Conservation (phyloP, 2,113 vertebrate genomes). For the Pterophyllum scalare region DNA sequence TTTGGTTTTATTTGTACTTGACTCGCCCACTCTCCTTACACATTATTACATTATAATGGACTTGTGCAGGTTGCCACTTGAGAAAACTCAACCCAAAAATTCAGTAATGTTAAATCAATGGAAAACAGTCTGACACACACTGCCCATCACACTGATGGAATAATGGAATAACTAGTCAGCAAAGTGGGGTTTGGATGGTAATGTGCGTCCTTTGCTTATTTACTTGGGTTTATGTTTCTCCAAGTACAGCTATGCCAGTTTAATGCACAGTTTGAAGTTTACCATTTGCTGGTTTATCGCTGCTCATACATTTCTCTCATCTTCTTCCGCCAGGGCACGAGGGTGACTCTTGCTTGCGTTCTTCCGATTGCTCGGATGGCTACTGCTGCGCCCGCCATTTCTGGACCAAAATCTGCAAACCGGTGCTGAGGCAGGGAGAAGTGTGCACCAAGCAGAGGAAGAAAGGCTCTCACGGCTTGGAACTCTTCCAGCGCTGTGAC, state of each 20-base stretch:
- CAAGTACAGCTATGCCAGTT: not conserved
- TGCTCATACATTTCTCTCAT: not conserved
- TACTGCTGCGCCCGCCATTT: conserved; percentile 96
- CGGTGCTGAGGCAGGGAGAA: conserved; percentile 91
- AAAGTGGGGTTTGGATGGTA: conserved; percentile 21
- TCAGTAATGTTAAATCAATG: conserved; percentile 7
- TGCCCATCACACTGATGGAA: not conserved
- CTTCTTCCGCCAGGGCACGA: conserved; percentile 84
- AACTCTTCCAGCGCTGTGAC: conserved; percentile 97
- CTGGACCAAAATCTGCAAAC: conserved; percentile 99
- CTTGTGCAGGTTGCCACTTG: not conserved
- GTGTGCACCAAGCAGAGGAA: conserved; percentile 94
- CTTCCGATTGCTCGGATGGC: conserved; percentile 91
- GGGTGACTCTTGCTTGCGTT: conserved; percentile 91
- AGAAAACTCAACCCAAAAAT: conserved; percentile 9
- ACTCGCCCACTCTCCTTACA: conserved; percentile 31
- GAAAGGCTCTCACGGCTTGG: conserved; percentile 92
- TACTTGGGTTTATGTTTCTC: conserved; percentile 29
- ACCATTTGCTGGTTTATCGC: not conserved
- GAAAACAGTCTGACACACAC: not conserved
- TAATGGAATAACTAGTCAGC: conserved; percentile 29
- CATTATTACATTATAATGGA: conserved; percentile 26
- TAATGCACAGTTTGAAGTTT: not conserved
- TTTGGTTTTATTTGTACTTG: conserved; percentile 49
- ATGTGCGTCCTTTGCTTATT: not conserved